Evolutionary conservation across 2,113 vertebrate species (phyloP).

Genomic region (Lethenteron reissneri): DNA sequence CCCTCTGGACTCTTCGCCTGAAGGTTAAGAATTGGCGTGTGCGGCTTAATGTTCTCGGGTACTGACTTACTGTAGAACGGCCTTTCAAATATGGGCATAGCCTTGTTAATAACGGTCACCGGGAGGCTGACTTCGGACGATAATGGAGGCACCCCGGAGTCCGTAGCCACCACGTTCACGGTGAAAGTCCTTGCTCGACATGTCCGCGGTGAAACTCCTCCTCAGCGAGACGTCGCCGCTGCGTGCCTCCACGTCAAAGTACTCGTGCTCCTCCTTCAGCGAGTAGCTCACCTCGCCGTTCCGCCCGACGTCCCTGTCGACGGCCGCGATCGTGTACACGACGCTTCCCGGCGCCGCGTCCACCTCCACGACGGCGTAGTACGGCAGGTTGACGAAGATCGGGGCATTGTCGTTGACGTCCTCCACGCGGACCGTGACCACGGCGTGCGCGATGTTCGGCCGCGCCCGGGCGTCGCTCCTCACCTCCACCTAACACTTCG

Average conservation of each 20-base stretch:
- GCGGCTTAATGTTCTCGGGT: slow-evolving; percentile 56
- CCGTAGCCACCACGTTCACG: slow-evolving; percentile 47
- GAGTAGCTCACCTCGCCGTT: slow-evolving; percentile 57
- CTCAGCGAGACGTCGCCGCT: slow-evolving; percentile 53
- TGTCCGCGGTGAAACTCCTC: slow-evolving; percentile 48
- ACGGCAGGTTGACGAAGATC: slow-evolving; percentile 67
- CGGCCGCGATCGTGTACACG: slow-evolving; percentile 45
- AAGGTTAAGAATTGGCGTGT: slow-evolving; percentile 63
- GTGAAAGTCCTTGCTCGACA: slow-evolving; percentile 55
- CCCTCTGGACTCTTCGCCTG: slow-evolving; percentile 82
- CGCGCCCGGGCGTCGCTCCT: slow-evolving; percentile 36
- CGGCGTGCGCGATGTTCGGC: slow-evolving; percentile 31
- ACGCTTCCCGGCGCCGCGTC: slow-evolving; percentile 48
- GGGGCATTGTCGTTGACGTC: slow-evolving; percentile 73
- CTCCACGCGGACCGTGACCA: slow-evolving; percentile 50
- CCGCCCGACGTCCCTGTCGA: slow-evolving; percentile 47
- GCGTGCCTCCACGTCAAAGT: slow-evolving; percentile 49
- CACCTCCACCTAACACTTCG: slow-evolving; percentile 65
- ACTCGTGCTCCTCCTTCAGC: slow-evolving; percentile 46
- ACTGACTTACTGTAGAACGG: slow-evolving; percentile 80
- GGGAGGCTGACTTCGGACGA: slow-evolving; percentile 50
- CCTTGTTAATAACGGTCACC: slow-evolving; percentile 69
- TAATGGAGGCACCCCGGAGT: slow-evolving; percentile 47
- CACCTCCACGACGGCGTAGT: slow-evolving; percentile 60
- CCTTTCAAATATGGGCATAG: slow-evolving; percentile 80